Conservation (phyloP, 1,140 invertebrate genomes). For the Eurosta solidaginis region DNA sequence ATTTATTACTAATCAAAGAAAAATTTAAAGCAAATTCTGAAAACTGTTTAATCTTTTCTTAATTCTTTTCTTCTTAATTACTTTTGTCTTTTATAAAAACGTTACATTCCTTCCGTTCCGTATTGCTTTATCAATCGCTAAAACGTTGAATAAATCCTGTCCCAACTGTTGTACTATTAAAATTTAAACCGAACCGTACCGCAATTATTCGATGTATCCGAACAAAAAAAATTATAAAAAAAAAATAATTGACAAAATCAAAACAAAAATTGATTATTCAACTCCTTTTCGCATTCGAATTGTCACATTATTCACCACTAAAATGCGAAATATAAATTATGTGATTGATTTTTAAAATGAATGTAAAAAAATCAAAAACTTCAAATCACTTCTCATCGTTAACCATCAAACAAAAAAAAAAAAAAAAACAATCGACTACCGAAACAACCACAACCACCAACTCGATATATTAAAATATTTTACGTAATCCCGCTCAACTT, state of each 20-base stretch:
- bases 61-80: conserved; percentile 29
- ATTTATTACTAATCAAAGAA: background rate
- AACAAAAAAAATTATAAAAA: background rate
- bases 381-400: conserved; percentile 8
- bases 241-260: background rate
- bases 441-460: conserved; percentile 3
- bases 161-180: conserved; percentile 1
- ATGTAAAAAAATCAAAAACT: conserved; percentile 20
- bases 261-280: background rate
- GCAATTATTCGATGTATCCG: conserved; percentile 10
- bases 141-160: background rate
- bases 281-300: conserved; percentile 12
- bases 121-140: too few relatives aligned
- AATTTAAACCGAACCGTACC: background rate
- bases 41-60: conserved; percentile 23
- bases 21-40: background rate
- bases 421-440: background rate
- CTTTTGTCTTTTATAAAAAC: conserved; percentile 26
- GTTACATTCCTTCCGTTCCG: conserved; percentile 20
- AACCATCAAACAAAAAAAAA: too few relatives aligned
- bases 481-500: conserved; percentile 5
- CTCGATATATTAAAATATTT: conserved; percentile 1
- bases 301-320: background rate
- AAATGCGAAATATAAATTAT: background rate
- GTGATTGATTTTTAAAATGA: background rate